Percentiles rank a stretch among this genome's conserved stretches.
Evolutionary conservation across 2,797 vertebrate genomes (phyloP).

Genomic region (Syngnathus acus): DNA sequence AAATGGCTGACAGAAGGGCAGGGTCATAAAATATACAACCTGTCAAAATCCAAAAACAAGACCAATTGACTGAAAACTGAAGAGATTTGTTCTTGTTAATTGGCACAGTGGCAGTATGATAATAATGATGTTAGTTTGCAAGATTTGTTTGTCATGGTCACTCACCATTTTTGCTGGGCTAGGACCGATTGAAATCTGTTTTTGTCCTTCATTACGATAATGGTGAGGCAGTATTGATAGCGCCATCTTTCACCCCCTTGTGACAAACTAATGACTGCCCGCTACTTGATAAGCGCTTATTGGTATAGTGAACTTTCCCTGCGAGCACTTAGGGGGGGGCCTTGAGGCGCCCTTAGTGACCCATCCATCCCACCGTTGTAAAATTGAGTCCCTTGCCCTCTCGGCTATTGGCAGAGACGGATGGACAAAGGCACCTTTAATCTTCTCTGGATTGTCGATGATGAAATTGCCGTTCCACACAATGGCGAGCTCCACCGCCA

Average conservation of each 20-base stretch:
- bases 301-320: conserved; percentile 54
- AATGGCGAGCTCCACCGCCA: conserved; percentile 89
- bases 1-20: background rate
- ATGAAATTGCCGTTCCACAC: conserved; percentile 97
- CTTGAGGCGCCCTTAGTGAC: conserved; percentile 49
- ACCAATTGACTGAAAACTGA: background rate
- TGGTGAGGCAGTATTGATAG: conserved; percentile 28
- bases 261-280: conserved; percentile 35
- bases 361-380: conserved; percentile 34
- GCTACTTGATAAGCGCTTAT: conserved; percentile 41
- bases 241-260: conserved; percentile 26
- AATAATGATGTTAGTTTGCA: too few relatives aligned
- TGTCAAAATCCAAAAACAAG: background rate
- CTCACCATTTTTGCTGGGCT: background rate
- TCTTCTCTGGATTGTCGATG: conserved; percentile 91
- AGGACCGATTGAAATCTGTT: background rate
- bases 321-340: conserved; percentile 32
- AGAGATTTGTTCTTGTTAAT: background rate
- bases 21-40: background rate
- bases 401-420: conserved; percentile 19
- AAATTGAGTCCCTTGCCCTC: conserved; percentile 54
- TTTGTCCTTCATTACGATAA: conserved; percentile 10
- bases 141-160: too few relatives aligned
- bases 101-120: background rate
- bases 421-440: conserved; percentile 80